Evolutionary conservation across 2,888 invertebrate genomes (phyloP).

Genomic region (Netelia virgata): DNA sequence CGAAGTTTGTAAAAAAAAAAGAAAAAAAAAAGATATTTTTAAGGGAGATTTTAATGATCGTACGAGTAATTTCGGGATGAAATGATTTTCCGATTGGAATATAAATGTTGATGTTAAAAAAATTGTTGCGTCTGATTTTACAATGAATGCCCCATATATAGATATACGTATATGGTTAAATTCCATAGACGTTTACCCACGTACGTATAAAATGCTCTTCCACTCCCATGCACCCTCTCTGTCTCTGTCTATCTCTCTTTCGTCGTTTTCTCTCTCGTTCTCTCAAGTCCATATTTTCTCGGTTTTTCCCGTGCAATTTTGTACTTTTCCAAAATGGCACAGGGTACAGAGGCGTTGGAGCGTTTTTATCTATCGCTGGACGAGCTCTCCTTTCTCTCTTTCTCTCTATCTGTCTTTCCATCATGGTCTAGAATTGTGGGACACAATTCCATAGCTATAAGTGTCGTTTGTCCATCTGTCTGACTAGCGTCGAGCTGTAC

Average conservation of each 20-base stretch:
- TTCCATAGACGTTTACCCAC: conserved; percentile 42
- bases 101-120: too few species aligned
- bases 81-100: too few species aligned
- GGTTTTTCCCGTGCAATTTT: conserved; percentile 23
- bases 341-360: conserved; percentile 5
- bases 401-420: conserved; percentile 1
- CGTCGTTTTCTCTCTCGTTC: conserved; percentile 3
- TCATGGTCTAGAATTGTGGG: background rate
- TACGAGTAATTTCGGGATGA: too few species aligned
- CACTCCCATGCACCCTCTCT: background rate
- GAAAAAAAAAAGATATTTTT: too few species aligned
- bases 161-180: conserved; percentile 29
- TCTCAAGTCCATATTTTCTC: conserved; percentile 2
- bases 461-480: conserved; percentile 7
- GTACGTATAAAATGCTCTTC: conserved; percentile 42
- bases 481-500: conserved; percentile 27
- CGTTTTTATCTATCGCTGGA: conserved; percentile 49
- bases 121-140: too few species aligned
- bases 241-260: conserved; percentile 3
- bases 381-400: background rate
- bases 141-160: conserved; percentile 11
- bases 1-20: background rate
- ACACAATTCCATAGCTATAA: background rate
- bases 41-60: too few species aligned
- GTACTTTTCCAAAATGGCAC: conserved; percentile 17